Conservation (phyloP, 2,888 invertebrate species). For the Metacarcinus magister region DNA sequence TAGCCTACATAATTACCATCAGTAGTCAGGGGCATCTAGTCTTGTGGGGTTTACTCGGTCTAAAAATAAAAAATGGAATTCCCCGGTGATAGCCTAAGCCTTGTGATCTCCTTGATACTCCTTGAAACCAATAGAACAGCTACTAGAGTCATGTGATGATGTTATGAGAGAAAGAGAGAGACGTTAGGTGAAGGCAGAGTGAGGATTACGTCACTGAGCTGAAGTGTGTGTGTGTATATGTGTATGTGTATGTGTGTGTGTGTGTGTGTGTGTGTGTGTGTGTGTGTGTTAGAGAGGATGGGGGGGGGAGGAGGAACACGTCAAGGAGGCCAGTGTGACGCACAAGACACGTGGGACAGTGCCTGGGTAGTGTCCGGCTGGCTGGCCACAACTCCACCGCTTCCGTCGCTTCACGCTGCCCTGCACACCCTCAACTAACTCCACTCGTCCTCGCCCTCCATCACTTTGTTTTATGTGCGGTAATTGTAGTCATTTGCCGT, state of each 20-base stretch:
- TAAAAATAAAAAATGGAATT: not conserved
- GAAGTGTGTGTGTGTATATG: not conserved
- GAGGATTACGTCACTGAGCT: not conserved
- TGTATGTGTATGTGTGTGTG: not conserved
- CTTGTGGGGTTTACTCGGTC: not conserved
- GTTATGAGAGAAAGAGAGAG: not conserved
- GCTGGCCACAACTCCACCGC: slow-evolving; percentile 21
- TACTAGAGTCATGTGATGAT: not conserved
- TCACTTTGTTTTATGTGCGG: slow-evolving; percentile 10
- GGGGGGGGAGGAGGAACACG: not conserved
- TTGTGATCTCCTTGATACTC: not conserved
- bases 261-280: slow-evolving; percentile 36
- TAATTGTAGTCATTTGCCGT: not conserved
- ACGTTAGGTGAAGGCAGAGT: not conserved
- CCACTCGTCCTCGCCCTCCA: slow-evolving; percentile 8
- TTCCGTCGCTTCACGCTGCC: slow-evolving; percentile 19
- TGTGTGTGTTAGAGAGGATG: not conserved
- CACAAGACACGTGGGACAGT: slow-evolving; percentile 55
- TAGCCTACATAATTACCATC: not conserved
- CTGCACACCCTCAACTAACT: slow-evolving; percentile 43
- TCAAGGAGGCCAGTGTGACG: slow-evolving; percentile 38
- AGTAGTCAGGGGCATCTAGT: not conserved
- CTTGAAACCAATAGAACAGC: not conserved
- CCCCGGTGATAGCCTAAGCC: not conserved
- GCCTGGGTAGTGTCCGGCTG: slow-evolving; percentile 62